These are phyloP conservation scores for Atrichornis clamosus DNA, from an alignment of 2,113 vertebrate species.

Conservation along the genomic window DNA sequence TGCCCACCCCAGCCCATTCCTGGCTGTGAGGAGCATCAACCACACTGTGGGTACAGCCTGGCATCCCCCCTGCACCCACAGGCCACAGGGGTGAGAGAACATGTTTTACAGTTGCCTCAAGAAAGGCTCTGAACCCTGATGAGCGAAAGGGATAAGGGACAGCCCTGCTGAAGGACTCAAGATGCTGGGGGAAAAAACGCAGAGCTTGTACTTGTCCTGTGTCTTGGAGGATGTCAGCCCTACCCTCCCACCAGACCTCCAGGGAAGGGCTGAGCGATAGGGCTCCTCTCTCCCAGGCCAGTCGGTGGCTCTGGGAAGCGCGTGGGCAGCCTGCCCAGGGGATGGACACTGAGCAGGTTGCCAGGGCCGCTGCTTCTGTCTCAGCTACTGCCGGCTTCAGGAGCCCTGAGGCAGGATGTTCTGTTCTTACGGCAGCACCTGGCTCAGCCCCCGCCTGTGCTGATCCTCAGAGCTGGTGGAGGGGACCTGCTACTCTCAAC, in stretches of 20 bases:
- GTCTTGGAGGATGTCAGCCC: neutral
- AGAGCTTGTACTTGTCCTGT: neutral
- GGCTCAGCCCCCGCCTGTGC: fast-evolving
- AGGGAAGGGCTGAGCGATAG: fast-evolving
- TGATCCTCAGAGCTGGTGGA: neutral
- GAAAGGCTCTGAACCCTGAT: neutral
- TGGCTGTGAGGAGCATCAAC: fast-evolving
- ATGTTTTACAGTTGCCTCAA: neutral
- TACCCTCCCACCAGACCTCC: fast-evolving
- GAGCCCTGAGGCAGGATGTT: neutral
- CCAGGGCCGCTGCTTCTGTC: neutral
- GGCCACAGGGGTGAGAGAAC: neutral
- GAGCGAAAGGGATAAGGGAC: neutral
- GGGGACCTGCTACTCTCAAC: fast-evolving
- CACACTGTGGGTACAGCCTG: neutral
- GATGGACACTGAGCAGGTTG: neutral
- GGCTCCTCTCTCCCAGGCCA: neutral
- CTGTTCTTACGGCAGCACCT: neutral
- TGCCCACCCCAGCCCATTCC: neutral
- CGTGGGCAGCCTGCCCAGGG: neutral
- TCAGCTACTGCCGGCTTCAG: fast-evolving
- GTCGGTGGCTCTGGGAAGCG: fast-evolving
- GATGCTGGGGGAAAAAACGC: neutral
- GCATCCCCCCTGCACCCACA: neutral
- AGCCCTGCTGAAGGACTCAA: neutral